Conservation (phyloP, 2,113 vertebrate genomes). For the Mus spicilegus region DNA sequence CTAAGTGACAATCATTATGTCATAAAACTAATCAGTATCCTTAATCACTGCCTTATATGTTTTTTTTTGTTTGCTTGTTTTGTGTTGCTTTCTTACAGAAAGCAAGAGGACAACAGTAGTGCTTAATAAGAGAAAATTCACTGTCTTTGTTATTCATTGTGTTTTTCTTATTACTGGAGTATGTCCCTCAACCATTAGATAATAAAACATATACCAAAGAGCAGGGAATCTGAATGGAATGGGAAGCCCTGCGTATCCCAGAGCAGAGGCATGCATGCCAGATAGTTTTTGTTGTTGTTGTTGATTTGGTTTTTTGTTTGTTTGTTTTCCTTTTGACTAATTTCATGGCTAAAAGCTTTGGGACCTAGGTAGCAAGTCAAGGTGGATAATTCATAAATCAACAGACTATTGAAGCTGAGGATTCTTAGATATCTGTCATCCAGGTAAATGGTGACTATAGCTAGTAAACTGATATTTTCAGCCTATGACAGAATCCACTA, state of each 20-base stretch:
- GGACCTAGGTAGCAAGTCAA: neutral
- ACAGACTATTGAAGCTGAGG: neutral
- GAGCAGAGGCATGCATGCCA: neutral
- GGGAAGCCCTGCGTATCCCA: neutral
- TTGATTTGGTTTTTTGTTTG: too few relatives aligned
- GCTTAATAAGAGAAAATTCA: neutral
- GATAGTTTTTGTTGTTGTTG: neutral
- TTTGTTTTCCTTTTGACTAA: neutral
- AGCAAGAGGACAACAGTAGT: neutral
- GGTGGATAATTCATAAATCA: neutral
- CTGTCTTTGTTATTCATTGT: neutral
- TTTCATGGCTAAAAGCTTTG: neutral
- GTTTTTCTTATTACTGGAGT: neutral
- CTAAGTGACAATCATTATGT: neutral
- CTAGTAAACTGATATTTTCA: neutral
- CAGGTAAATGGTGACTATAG: neutral
- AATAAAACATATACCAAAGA: neutral
- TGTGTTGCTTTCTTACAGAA: neutral
- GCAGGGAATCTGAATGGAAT: neutral
- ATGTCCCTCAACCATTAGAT: neutral
- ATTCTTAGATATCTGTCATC: neutral
- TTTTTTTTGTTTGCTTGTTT: neutral
- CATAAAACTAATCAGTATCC: neutral
- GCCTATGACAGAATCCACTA: constrained; percentile 11
- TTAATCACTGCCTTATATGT: neutral